phyloP scores from a whole-genome alignment of 2,113 vertebrate genomes.

The Onychostoma macrolepis region DNA sequence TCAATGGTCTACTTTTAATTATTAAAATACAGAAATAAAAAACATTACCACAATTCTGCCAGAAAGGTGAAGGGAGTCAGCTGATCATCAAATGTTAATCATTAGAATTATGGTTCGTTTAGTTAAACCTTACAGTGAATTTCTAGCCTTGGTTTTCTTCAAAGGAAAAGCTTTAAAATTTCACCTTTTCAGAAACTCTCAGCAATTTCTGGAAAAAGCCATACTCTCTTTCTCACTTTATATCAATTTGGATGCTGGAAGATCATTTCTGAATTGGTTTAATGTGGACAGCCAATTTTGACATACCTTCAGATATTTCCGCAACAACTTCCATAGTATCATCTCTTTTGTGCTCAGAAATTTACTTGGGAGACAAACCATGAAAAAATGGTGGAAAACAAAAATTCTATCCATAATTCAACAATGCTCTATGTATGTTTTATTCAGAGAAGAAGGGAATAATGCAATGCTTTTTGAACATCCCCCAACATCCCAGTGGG shows the following conservation, averaged over 20 bases:
- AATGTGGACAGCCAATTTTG: background rate
- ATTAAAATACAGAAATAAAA: no score
- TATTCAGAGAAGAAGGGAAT: background rate
- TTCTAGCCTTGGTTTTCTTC: background rate
- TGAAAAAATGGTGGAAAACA: background rate
- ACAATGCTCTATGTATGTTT: constrained; percentile 12
- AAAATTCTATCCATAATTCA: constrained; percentile 22
- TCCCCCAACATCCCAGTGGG: constrained; percentile 1
- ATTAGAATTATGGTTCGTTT: background rate
- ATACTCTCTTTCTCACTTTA: background rate
- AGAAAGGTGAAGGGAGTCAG: no score
- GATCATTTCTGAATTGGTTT: background rate
- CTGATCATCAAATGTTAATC: no score
- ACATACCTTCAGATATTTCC: background rate
- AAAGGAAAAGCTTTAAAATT: background rate
- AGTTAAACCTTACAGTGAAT: background rate
- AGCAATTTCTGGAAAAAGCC: background rate
- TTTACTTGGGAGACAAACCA: background rate
- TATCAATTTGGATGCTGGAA: background rate
- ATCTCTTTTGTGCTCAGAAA: background rate
- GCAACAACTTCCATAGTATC: background rate
- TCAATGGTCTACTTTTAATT: constrained; percentile 17
- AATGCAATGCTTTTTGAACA: constrained; percentile 20
- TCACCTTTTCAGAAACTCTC: background rate
- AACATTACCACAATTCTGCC: no score